Conservation (phyloP, 2,113 vertebrate species). For the Thamnophis sirtalis region DNA sequence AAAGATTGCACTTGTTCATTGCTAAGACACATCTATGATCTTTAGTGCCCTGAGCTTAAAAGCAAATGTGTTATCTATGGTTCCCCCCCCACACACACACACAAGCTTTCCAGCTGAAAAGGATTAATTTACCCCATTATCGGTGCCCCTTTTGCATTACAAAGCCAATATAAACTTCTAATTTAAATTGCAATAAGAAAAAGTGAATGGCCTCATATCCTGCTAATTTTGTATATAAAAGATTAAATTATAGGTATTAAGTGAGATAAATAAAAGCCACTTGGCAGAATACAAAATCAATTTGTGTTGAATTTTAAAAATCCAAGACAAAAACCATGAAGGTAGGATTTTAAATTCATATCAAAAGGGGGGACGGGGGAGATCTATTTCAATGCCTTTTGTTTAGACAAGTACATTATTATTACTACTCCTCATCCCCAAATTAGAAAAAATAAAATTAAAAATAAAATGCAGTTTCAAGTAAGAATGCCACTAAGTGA, state of each 20-base stretch:
- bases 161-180: background rate
- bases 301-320: background rate
- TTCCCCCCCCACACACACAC: background rate
- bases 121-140: background rate
- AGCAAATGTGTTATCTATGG: background rate
- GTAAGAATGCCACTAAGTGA: background rate
- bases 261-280: background rate
- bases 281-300: slow-evolving; percentile 13
- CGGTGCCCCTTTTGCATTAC: background rate
- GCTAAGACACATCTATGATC: background rate
- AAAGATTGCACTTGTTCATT: background rate
- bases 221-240: background rate
- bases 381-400: slow-evolving; percentile 16
- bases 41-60: background rate
- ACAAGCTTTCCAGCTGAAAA: background rate
- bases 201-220: background rate
- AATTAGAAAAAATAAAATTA: background rate
- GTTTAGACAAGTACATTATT: background rate
- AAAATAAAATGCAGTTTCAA: slow-evolving; percentile 12
- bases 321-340: background rate
- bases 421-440: background rate
- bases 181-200: background rate
- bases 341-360: slow-evolving; percentile 3
- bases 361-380: background rate
- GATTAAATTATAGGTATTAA: background rate